Evolutionary conservation across 2,797 vertebrate genomes (phyloP).

Genomic region (Etheostoma nigrum): DNA sequence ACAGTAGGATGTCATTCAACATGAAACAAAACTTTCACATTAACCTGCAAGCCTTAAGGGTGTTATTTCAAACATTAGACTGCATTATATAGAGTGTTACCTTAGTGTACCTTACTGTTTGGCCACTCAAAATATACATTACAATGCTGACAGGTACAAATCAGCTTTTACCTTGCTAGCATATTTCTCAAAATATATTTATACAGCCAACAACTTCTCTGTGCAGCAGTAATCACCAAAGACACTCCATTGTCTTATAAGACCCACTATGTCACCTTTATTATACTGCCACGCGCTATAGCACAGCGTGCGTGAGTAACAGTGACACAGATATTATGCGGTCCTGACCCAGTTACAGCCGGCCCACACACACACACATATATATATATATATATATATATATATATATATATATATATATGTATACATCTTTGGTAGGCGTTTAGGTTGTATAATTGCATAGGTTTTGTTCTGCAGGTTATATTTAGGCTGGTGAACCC

Average conservation of each 20-base stretch:
- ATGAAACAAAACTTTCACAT: neutral
- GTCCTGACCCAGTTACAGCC: conserved; percentile 62
- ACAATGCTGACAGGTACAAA: neutral
- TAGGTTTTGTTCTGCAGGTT: neutral
- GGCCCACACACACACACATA: neutral
- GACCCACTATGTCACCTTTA: conserved; percentile 58
- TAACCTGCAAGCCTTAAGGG: neutral
- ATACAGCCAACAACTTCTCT: no score
- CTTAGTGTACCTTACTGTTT: neutral
- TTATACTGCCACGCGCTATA: conserved; percentile 18
- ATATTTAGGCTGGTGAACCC: neutral
- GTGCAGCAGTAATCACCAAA: neutral
- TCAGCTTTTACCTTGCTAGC: neutral
- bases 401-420: no score
- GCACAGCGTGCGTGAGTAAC: conserved; percentile 66
- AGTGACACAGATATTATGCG: conserved; percentile 75
- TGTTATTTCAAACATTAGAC: no score
- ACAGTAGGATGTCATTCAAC: conserved; percentile 38
- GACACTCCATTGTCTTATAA: conserved; percentile 10
- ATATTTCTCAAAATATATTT: neutral
- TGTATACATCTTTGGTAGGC: no score
- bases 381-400: accelerated
- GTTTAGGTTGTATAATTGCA: no score
- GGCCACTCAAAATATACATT: neutral
- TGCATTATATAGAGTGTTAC: neutral